These are phyloP conservation scores for Dipodomys stephensi DNA, from an alignment of 2,113 vertebrate species.

Conservation along the genomic window DNA sequence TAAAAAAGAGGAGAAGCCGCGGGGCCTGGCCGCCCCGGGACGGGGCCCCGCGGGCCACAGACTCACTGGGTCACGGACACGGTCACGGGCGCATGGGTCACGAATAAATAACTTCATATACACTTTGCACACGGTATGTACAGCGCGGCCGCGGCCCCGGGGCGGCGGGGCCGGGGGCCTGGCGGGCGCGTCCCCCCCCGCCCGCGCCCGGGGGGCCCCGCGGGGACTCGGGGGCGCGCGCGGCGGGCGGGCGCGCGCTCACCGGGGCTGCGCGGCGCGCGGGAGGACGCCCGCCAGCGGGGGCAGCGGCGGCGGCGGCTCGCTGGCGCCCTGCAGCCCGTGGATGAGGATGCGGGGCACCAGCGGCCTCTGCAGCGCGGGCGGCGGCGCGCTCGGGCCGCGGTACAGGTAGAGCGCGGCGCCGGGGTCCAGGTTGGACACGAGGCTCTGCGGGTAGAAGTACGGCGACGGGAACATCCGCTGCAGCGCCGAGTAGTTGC, in stretches of 20 bases:
- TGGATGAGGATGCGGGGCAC: slow-evolving; percentile 97
- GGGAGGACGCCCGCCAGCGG: slow-evolving; percentile 93
- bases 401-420: slow-evolving; percentile 97
- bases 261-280: slow-evolving; percentile 94
- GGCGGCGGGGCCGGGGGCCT: no score
- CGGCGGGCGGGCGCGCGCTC: slow-evolving; percentile 82
- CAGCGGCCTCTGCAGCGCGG: slow-evolving; percentile 94
- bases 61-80: slow-evolving; percentile 94
- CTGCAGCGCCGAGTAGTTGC: slow-evolving; percentile 97
- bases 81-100: slow-evolving; percentile 87
- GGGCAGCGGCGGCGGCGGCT: slow-evolving; percentile 94
- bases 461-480: slow-evolving; percentile 99
- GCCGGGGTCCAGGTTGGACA: slow-evolving; percentile 97
- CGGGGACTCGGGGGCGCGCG: background rate
- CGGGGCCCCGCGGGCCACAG: slow-evolving; percentile 84
- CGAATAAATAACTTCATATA: slow-evolving; percentile 97
- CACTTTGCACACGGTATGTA: slow-evolving; percentile 94
- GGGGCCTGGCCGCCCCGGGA: slow-evolving; percentile 56
- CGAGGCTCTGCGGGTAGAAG: slow-evolving; percentile 97
- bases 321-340: slow-evolving; percentile 94
- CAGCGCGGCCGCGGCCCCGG: slow-evolving; percentile 76
- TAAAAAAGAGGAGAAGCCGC: slow-evolving; percentile 90
- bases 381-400: slow-evolving; percentile 95
- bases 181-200: background rate
- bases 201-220: background rate